phyloP scores from a whole-genome alignment of 2,888 invertebrate species.

The Adineta ricciae region DNA sequence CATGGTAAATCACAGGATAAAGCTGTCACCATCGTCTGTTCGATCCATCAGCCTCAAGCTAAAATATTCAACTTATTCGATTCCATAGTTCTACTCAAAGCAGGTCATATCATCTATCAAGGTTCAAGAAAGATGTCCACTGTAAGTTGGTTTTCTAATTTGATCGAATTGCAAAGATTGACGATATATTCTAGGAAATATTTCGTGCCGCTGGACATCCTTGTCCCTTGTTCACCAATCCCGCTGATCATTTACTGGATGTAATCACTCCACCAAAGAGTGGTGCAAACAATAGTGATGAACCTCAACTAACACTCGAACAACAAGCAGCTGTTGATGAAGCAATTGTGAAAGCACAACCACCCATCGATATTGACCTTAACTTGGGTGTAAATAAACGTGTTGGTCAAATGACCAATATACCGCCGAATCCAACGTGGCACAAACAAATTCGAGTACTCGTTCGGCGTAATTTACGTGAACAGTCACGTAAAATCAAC shows the following conservation, averaged over 20 bases:
- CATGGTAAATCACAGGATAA: not conserved
- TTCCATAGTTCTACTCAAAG: conserved; percentile 42
- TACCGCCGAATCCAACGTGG: not conserved
- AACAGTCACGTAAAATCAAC: not conserved
- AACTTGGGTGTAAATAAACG: not conserved
- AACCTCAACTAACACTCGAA: not conserved
- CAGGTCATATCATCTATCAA: conserved; percentile 45
- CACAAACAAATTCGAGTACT: not conserved
- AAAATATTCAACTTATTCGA: conserved; percentile 39
- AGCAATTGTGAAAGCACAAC: not conserved
- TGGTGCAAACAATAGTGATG: not conserved
- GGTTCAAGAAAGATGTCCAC: conserved; percentile 38
- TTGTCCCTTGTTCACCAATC: not conserved
- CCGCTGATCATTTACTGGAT: not conserved
- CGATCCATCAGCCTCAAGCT: conserved; percentile 50
- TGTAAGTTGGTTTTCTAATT: not conserved
- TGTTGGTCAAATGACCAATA: not conserved
- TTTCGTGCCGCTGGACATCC: not conserved
- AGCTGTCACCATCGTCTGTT: conserved; percentile 44
- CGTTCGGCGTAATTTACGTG: not conserved
- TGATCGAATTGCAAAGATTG: not conserved
- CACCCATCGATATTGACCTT: not conserved
- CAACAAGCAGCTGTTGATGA: not conserved
- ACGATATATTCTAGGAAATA: not conserved
- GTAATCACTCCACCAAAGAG: not conserved